These are phyloP conservation scores for Sander vitreus DNA, from an alignment of 2,113 vertebrate genomes.

Conservation along the genomic window DNA sequence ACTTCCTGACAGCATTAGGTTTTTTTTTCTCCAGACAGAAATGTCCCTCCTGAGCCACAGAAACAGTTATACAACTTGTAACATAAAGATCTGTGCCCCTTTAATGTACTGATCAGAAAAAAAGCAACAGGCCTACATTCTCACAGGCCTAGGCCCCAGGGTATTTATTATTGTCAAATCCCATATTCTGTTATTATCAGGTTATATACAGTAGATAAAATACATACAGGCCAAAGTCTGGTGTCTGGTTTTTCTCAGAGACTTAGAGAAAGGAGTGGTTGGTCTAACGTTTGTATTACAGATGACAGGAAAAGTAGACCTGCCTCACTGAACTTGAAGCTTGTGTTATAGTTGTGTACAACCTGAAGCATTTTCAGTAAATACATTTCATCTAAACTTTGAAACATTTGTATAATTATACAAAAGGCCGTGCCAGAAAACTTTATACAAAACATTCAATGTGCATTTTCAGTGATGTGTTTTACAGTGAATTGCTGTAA, in stretches of 20 bases:
- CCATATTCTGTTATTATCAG: constrained; percentile 31
- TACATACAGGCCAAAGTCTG: constrained; percentile 4
- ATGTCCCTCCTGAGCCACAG: no score
- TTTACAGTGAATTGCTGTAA: background rate
- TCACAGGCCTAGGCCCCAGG: background rate
- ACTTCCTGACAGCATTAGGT: background rate
- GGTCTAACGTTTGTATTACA: constrained; percentile 9
- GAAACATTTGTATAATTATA: constrained; percentile 30
- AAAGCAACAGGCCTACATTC: constrained; percentile 1
- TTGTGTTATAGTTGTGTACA: background rate
- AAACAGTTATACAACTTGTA: background rate
- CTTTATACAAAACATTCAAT: background rate
- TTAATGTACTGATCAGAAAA: background rate
- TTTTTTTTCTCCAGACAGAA: no score
- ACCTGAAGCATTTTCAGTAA: constrained; percentile 8
- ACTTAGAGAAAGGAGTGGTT: background rate
- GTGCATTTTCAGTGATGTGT: background rate
- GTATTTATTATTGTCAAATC: constrained; percentile 4
- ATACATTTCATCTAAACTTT: constrained; percentile 30
- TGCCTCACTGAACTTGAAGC: background rate
- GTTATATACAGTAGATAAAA: constrained; percentile 35
- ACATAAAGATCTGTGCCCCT: background rate
- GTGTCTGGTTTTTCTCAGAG: constrained; percentile 48
- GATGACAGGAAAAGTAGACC: constrained; percentile 20
- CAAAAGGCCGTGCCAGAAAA: constrained; percentile 3